These are phyloP conservation scores for Pristionchus maxplancki DNA, from an alignment of 2,888 invertebrate genomes.

Conservation along the genomic window DNA sequence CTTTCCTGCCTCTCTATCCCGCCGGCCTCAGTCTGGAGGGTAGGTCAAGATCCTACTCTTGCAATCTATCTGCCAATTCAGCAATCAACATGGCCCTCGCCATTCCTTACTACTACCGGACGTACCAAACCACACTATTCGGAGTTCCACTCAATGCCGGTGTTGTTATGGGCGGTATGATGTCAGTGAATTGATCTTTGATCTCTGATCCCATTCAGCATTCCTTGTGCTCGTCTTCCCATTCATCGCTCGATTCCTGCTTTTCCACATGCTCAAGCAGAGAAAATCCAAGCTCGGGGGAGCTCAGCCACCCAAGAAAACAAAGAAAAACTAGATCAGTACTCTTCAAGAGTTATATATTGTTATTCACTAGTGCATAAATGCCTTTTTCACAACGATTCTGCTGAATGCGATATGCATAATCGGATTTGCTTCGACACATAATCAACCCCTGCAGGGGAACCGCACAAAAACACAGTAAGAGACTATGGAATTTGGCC, in stretches of 20 bases:
- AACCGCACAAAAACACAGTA: not conserved
- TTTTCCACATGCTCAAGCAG: conserved; percentile 89
- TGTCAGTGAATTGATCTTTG: not conserved
- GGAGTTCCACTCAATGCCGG: conserved; percentile 89
- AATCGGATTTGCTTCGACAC: not conserved
- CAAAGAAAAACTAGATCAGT: not conserved
- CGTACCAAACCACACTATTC: conserved; percentile 75
- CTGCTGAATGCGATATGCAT: not conserved
- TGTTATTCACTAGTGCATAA: not conserved
- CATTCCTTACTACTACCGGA: conserved; percentile 92
- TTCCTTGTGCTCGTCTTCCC: conserved; percentile 87
- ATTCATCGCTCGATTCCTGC: conserved; percentile 87
- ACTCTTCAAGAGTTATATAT: not conserved
- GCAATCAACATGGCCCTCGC: conserved; percentile 82
- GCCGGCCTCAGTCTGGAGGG: conserved; percentile 91
- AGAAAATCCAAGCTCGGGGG: conserved; percentile 78
- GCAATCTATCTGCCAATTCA: conserved; percentile 62
- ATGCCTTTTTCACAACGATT: no score
- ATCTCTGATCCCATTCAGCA: not conserved
- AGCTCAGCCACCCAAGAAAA: conserved; percentile 51
- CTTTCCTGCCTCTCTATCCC: conserved; percentile 95
- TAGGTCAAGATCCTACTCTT: conserved; percentile 60
- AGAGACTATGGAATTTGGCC: not conserved
- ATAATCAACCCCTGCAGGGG: not conserved
- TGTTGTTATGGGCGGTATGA: conserved; percentile 84